Base-by-base conservation (phyloP, 2,113 vertebrate species). In the Hippocampus barbouri region DNA sequence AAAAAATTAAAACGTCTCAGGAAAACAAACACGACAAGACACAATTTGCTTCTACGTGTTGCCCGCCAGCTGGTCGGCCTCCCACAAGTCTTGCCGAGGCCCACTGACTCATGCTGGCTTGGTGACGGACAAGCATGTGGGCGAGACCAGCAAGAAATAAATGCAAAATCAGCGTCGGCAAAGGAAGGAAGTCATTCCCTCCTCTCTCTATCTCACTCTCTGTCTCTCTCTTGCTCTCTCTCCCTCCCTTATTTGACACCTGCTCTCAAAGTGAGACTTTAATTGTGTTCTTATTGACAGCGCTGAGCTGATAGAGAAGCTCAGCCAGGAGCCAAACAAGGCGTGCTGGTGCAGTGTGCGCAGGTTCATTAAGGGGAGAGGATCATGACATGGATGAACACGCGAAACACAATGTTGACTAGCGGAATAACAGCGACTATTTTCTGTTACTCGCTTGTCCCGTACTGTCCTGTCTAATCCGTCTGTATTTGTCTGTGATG, bases 151-250 rank as follows among this genome's bases (percentile, higher is more conserved):
- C n/a, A 45, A 45, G 11, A 27, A 45, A 45, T 9, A 18, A 18
- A 16, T 34, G 54, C 21, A 41, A 43, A 27, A 67, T 61, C 53
- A 23, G 51, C 53, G 21, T 10, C 8, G 10, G 53, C 9, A n/a
- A 70, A 74, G 65, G 43, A 78, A 74, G 77, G 83, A 84, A 84
- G 72, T 89, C 85, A 83, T 89, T 87, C 87, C 77, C 71, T 68
- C n/a, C 59, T 15, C 59, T 30, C 27, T 61, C 27, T 20, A 6
- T 61, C 25, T 61, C 59, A 0, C 59, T 16, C 27, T 34, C 27
- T 60, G 3, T 18, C 15, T 49, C 47, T 11, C 10, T 27, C 56
- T 57, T 8, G 20, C 15, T 49, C 47, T 43, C 10, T 27, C 56
- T 59, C n/a, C 27, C 81, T 68, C 60, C 62, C 3, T 5, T 67